Conservation (phyloP, 1,140 invertebrate species). For the Spodoptera frugiperda region DNA sequence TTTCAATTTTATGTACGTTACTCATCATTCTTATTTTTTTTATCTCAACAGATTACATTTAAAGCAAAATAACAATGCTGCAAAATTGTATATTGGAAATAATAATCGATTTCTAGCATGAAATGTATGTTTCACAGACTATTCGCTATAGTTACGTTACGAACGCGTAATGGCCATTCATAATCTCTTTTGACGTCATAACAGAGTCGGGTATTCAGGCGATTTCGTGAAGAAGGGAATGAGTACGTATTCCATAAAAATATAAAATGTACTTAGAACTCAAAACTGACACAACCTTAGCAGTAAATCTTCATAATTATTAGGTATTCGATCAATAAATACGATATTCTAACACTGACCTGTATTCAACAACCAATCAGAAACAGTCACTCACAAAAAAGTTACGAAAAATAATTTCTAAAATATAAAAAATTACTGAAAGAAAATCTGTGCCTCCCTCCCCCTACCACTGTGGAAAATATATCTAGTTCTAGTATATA, state of each 20-base stretch:
- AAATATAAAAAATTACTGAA: conserved; percentile 4
- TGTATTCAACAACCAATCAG: not conserved
- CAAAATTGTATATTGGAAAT: too few species aligned
- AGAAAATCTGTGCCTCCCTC: not conserved
- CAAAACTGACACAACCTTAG: too few species aligned
- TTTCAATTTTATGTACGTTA: too few species aligned
- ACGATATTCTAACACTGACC: not conserved
- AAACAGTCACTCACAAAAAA: not conserved
- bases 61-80: too few species aligned
- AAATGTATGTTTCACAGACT: not conserved
- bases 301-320: too few species aligned
- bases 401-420: conserved; percentile 1
- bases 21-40: too few species aligned
- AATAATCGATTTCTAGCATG: not conserved
- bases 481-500: conserved; percentile 17
- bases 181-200: conserved; percentile 4
- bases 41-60: too few species aligned
- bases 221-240: too few species aligned
- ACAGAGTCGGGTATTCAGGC: not conserved
- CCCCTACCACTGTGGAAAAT: not conserved
- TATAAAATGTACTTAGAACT: too few species aligned
- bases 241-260: too few species aligned
- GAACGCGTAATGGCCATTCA: conserved; percentile 2
- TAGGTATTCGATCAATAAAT: too few species aligned
- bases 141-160: not conserved